Conservation (phyloP, 64 coral and sea anemone species). For the Catalaphyllia jardinei region DNA sequence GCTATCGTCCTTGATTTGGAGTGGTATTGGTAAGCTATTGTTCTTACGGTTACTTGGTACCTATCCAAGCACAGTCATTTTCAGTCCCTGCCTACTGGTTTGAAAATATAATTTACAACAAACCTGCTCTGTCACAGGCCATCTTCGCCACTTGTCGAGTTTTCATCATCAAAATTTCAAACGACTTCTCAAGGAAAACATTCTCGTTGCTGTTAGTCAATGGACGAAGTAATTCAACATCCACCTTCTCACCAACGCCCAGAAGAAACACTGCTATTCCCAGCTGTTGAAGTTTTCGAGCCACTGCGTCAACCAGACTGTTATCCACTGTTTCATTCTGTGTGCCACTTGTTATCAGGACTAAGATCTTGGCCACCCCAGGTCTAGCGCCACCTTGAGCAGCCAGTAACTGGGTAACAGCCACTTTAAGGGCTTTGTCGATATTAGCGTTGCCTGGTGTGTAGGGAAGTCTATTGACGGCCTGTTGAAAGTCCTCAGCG, state of each 20-base stretch:
- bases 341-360: background rate
- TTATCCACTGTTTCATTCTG: background rate
- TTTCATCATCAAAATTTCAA: conserved; percentile 19
- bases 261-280: background rate
- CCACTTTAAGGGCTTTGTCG: conserved; percentile 56
- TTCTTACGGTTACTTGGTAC: too few relatives aligned
- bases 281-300: background rate
- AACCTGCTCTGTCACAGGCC: conserved; percentile 26
- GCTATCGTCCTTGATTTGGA: too few relatives aligned
- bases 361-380: conserved; percentile 48
- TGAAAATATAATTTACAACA: background rate
- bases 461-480: conserved; percentile 48
- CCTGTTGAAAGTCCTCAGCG: conserved; percentile 44
- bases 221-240: background rate
- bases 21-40: too few relatives aligned
- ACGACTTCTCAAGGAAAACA: conserved; percentile 7
- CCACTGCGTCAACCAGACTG: background rate
- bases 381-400: conserved; percentile 40
- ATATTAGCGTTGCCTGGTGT: conserved; percentile 32
- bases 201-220: conserved; percentile 3
- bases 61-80: too few relatives aligned
- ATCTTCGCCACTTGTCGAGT: conserved; percentile 14
- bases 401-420: conserved; percentile 30
- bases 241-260: background rate
- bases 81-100: too few relatives aligned